Conservation (phyloP, 2,888 invertebrate genomes). For the Campoletis raptor region DNA sequence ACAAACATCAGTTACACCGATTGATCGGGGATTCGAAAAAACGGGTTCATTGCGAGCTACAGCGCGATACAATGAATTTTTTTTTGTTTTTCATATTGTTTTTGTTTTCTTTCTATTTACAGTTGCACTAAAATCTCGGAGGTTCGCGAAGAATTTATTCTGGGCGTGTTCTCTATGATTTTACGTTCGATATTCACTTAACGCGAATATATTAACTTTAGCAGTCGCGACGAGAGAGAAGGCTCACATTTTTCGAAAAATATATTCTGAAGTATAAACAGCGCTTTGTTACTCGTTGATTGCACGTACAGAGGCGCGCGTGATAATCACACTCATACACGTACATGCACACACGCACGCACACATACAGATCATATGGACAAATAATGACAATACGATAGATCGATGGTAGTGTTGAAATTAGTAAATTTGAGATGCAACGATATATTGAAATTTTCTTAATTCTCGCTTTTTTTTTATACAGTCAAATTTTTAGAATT, state of each 20-base stretch:
- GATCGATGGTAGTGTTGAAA: neutral
- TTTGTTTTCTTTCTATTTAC: neutral
- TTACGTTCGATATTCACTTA: neutral
- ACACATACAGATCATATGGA: conserved; percentile 34
- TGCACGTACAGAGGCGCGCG: conserved; percentile 60
- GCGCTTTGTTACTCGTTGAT: conserved; percentile 65
- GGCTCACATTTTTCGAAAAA: conserved; percentile 60
- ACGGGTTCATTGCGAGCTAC: conserved; percentile 31
- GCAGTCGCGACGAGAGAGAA: conserved; percentile 57
- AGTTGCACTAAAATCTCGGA: neutral
- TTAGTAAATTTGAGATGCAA: neutral
- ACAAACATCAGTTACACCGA: conserved; percentile 76
- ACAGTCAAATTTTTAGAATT: neutral
- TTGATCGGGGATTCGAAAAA: conserved; percentile 28
- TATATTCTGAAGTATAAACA: conserved; percentile 61
- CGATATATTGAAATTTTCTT: neutral
- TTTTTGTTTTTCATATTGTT: neutral
- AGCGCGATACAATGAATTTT: conserved; percentile 54
- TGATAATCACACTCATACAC: conserved; percentile 30
- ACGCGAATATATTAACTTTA: conserved; percentile 1
- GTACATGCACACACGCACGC: conserved; percentile 17
- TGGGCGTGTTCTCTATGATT: conserved; percentile 17
- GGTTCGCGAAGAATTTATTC: neutral
- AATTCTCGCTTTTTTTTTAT: neutral
- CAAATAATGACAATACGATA: conserved; percentile 33